Conservation (phyloP, 2,113 vertebrate genomes). For the Piliocolobus tephrosceles region DNA sequence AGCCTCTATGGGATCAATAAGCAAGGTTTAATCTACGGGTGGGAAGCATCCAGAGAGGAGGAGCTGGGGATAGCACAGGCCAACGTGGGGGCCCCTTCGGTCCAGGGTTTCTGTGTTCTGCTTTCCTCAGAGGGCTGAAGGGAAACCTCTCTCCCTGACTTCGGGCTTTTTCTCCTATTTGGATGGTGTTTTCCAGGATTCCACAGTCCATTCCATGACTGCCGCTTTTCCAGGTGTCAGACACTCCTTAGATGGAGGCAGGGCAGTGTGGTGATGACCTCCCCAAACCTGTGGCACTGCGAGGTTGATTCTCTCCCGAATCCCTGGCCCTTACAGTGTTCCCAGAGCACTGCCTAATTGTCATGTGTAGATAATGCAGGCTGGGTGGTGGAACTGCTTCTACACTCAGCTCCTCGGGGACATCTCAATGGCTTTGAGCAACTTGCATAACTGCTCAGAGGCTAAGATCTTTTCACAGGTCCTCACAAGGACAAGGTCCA, state of each 20-base stretch:
- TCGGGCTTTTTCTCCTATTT: background rate
- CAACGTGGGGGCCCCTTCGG: background rate
- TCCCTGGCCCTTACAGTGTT: background rate
- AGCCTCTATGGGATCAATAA: background rate
- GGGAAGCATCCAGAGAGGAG: background rate
- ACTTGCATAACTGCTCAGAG: background rate
- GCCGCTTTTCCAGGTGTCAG: background rate
- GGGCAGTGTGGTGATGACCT: background rate
- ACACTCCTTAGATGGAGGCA: background rate
- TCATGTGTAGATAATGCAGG: background rate
- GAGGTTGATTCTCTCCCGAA: background rate
- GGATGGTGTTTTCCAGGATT: background rate
- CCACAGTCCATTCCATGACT: background rate
- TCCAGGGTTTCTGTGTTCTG: background rate
- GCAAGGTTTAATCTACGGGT: background rate
- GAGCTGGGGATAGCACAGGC: background rate
- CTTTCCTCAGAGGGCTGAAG: background rate
- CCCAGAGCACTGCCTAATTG: background rate
- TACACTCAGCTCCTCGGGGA: background rate
- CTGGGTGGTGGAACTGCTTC: background rate
- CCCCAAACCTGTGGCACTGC: background rate
- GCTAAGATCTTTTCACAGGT: background rate
- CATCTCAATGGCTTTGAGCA: background rate
- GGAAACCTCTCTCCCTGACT: background rate
- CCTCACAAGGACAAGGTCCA: rapidly evolving